Conservation (phyloP, 2,797 vertebrate species). For the Melanotaenia pygmaea region DNA sequence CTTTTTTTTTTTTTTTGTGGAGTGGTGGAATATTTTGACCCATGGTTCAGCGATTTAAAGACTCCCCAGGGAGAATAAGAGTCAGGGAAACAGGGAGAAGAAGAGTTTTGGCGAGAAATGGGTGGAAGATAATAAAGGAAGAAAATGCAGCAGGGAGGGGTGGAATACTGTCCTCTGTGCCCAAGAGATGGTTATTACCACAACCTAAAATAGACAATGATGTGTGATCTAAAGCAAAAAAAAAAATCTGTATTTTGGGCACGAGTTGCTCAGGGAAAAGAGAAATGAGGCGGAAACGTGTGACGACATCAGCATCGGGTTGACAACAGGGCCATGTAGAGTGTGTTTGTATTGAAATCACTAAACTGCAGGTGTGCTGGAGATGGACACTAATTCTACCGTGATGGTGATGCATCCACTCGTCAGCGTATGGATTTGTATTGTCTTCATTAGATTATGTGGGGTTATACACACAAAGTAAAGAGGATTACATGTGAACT, state of each 20-base stretch:
- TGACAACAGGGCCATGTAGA: constrained; percentile 27
- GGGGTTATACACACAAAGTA: constrained; percentile 34
- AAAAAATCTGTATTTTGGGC: constrained; percentile 23
- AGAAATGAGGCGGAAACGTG: constrained; percentile 7
- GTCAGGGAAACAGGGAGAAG: constrained; percentile 24
- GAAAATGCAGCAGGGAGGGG: neutral
- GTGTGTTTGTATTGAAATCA: constrained; percentile 31
- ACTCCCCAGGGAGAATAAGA: constrained; percentile 65
- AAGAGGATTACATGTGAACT: constrained; percentile 33
- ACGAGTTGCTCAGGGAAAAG: constrained; percentile 6
- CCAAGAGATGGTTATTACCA: constrained; percentile 36
- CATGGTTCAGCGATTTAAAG: constrained; percentile 69
- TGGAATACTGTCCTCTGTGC: neutral
- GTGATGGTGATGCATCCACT: constrained; percentile 40
- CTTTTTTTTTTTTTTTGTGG: constrained; percentile 45
- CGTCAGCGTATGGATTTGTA: constrained; percentile 36
- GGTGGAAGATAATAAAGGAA: constrained; percentile 46
- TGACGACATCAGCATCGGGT: constrained; percentile 1
- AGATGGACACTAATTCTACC: neutral
- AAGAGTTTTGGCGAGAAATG: constrained; percentile 47
- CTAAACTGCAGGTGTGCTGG: constrained; percentile 36
- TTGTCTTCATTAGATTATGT: constrained; percentile 46
- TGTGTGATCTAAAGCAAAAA: constrained; percentile 29
- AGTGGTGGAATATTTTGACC: constrained; percentile 79
- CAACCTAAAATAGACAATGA: constrained; percentile 59